Evolutionary conservation across 2,113 vertebrate species (phyloP).

Genomic region (Pavo muticus): DNA sequence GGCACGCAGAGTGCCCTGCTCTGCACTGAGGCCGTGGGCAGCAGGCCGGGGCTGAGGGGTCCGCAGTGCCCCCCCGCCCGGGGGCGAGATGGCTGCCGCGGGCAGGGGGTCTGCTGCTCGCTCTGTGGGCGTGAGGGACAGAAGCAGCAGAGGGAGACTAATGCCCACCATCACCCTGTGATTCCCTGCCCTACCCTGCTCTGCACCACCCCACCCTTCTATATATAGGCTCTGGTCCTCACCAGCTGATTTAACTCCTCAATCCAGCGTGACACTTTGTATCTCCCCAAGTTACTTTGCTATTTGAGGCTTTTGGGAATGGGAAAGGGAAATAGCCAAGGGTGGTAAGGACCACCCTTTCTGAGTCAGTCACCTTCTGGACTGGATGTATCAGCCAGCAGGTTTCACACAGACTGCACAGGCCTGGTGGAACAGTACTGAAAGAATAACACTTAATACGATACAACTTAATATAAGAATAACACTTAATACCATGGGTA

Average conservation of each 20-base stretch:
- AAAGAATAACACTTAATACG: not conserved
- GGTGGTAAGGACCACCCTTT: not conserved
- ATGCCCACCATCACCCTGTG: accelerated
- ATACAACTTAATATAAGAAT: not conserved
- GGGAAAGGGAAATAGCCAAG: not conserved
- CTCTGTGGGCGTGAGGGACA: accelerated
- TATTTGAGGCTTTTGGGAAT: not conserved
- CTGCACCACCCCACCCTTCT: no score
- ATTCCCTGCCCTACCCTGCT: accelerated
- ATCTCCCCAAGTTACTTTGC: not conserved
- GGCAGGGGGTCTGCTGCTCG: no score
- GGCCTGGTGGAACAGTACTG: not conserved
- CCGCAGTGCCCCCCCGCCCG: no score
- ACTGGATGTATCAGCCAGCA: not conserved
- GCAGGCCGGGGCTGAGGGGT: no score
- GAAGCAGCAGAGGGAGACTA: not conserved
- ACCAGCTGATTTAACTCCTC: not conserved
- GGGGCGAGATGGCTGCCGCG: not conserved
- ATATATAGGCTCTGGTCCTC: no score
- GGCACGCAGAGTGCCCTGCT: not conserved
- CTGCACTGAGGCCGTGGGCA: no score
- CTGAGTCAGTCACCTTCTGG: not conserved
- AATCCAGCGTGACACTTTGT: not conserved
- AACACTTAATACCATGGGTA: accelerated
- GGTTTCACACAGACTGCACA: not conserved